phyloP scores from a whole-genome alignment of 2,888 invertebrate species.

The Callinectes sapidus region DNA sequence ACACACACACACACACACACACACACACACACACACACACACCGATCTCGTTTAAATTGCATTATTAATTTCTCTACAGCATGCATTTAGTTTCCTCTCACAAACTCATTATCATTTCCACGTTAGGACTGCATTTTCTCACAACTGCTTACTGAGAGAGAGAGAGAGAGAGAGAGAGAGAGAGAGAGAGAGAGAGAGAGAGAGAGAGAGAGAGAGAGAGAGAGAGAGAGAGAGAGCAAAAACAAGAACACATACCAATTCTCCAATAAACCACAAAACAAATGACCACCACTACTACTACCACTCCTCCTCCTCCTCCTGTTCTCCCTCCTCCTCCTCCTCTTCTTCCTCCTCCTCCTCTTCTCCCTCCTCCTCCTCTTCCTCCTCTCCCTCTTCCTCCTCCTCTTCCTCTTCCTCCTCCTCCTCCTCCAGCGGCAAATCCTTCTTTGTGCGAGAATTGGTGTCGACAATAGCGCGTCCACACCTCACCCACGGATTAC shows the following conservation, averaged over 20 bases:
- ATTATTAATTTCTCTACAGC: not conserved
- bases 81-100: not conserved
- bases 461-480: slow-evolving; percentile 35
- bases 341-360: not conserved
- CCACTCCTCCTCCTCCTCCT: not conserved
- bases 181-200: too few relatives aligned
- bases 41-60: not conserved
- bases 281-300: not conserved
- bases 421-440: not conserved
- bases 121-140: not conserved
- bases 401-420: not conserved
- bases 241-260: not conserved
- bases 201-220: too few relatives aligned
- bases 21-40: not conserved
- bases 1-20: not conserved
- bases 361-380: not conserved
- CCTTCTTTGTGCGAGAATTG: slow-evolving; percentile 13
- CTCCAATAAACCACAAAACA: not conserved
- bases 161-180: too few relatives aligned
- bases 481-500: slow-evolving; percentile 40
- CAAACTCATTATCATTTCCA: not conserved
- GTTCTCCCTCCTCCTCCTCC: not conserved
- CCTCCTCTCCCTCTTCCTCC: not conserved
- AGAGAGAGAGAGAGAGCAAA: too few relatives aligned
- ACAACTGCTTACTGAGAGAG: too few relatives aligned